phyloP scores from a whole-genome alignment of 2,888 invertebrate species.

The Agrenia bidenticulata region DNA sequence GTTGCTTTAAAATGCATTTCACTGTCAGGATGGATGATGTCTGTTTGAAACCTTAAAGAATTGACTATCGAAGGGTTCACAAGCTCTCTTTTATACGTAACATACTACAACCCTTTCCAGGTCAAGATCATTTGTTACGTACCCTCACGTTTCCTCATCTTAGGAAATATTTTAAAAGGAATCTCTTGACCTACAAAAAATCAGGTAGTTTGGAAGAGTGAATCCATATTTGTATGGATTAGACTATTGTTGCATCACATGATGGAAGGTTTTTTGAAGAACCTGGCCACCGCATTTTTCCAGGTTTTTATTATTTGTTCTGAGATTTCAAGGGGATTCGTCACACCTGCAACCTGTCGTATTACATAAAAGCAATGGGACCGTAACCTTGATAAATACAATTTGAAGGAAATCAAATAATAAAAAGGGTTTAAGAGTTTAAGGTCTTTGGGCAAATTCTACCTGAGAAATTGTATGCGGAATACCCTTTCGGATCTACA shows the following conservation, averaged over 20 bases:
- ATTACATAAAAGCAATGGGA: conserved; percentile 6
- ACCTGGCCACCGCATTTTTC: background rate
- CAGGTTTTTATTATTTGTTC: conserved; percentile 2
- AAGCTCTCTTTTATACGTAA: background rate
- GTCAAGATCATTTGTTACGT: conserved; percentile 17
- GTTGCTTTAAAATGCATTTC: background rate
- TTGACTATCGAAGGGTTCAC: background rate
- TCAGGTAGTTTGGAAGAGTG: conserved; percentile 9
- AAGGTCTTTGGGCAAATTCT: background rate
- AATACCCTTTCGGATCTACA: too few species aligned
- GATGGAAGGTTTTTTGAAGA: background rate
- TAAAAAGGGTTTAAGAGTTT: conserved; percentile 16
- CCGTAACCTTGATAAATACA: conserved; percentile 17
- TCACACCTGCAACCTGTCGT: conserved; percentile 23
- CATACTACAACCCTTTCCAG: conserved; percentile 16
- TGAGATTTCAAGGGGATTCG: conserved; percentile 4
- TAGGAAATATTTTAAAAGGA: conserved; percentile 15
- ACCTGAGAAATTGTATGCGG: background rate
- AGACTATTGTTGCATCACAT: background rate
- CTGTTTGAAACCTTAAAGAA: background rate
- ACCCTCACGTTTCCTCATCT: conserved; percentile 16
- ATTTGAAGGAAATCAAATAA: conserved; percentile 14
- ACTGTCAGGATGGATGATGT: background rate
- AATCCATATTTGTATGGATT: background rate
- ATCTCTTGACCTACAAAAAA: conserved; percentile 25